These are phyloP conservation scores for Diarsia brunnea DNA, from an alignment of 2,888 invertebrate genomes.

Conservation along the genomic window DNA sequence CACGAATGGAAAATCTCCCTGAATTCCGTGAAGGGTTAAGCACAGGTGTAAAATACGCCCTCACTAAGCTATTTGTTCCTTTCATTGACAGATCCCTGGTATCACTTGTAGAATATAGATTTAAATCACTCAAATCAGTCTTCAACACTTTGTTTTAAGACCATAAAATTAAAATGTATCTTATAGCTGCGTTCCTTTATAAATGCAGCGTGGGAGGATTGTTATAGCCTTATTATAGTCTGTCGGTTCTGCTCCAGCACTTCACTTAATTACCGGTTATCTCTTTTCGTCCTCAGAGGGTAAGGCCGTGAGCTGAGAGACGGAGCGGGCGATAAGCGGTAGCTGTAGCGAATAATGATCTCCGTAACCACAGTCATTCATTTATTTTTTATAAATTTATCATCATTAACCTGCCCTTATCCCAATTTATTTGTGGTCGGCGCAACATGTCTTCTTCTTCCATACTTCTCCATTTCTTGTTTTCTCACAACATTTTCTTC, in stretches of 20 bases:
- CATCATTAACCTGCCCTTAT: no score
- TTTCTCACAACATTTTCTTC: no score
- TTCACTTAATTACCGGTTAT: constrained; percentile 50
- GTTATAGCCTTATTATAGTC: constrained; percentile 24
- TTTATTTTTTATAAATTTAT: no score
- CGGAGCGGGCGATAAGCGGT: neutral
- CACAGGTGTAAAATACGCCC: no score
- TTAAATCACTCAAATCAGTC: neutral
- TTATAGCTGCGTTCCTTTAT: constrained; percentile 8
- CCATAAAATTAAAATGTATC: constrained; percentile 12
- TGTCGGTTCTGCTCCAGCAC: constrained; percentile 25
- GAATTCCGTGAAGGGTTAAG: neutral
- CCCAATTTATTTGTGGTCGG: no score
- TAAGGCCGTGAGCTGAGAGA: neutral
- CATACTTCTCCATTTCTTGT: no score
- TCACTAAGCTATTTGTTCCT: neutral
- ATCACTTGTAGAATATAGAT: neutral
- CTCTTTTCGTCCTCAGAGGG: constrained; percentile 31
- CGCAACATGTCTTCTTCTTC: no score
- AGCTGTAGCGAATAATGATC: no score
- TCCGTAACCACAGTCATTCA: no score
- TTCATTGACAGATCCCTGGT: neutral
- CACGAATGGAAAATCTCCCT: neutral
- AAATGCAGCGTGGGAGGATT: constrained; percentile 28
- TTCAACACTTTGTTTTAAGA: neutral